Percentiles rank a stretch among this genome's conserved stretches.
Conservation (phyloP, 2,113 vertebrate species). For the Corythornis vintsioides region DNA sequence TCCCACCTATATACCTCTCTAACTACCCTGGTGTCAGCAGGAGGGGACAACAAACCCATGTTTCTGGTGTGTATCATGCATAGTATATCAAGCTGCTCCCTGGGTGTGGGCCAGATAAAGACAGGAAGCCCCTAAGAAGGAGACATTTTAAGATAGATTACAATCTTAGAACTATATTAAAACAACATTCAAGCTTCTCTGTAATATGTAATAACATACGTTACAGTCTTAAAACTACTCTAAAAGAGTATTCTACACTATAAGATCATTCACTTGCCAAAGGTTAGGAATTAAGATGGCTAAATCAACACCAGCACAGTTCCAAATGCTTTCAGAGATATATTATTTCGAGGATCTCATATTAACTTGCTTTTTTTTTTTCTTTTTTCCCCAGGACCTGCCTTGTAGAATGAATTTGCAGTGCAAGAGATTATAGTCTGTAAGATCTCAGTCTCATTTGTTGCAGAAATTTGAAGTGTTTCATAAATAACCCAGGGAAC, state of each 20-base stretch:
- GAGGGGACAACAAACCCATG: not conserved
- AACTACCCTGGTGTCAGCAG: not conserved
- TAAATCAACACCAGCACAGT: not conserved
- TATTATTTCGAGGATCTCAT: not conserved
- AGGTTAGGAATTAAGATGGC: not conserved
- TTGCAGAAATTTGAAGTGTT: not conserved
- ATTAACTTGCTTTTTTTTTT: not conserved
- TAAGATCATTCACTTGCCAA: not conserved
- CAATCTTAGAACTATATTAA: not conserved
- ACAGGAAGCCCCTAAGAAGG: not conserved
- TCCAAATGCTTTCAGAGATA: not conserved
- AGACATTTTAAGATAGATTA: not conserved
- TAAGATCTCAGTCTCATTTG: not conserved
- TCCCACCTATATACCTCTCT: not conserved
- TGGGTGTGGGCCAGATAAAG: not conserved
- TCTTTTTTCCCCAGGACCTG: not conserved
- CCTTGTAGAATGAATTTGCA: not conserved
- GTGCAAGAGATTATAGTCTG: not conserved
- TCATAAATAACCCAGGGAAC: slow-evolving; percentile 14
- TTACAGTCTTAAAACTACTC: not conserved
- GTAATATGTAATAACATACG: not conserved
- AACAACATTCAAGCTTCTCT: not conserved
- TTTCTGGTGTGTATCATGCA: not conserved
- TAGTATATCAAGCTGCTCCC: not conserved
- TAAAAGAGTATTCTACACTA: not conserved